Evolutionary conservation across 1,140 invertebrate genomes (phyloP).

Genomic region (silkworm (Bombyx mori)): ASM3026992v2 NC_085119.1:9603001-9603500

Average conservation of each 20-base stretch:
- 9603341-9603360: no score
- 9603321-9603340: no score
- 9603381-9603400: no score
- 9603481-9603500: background rate
- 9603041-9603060: constrained; percentile 57
- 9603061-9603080: constrained; percentile 57
- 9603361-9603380: no score
- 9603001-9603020: constrained; percentile 67
- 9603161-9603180: constrained; percentile 40
- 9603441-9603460: no score
- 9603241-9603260: no score
- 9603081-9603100: constrained; percentile 63
- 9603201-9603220: background rate
- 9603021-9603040: constrained; percentile 61
- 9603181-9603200: constrained; percentile 5
- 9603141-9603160: constrained; percentile 19
- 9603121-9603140: constrained; percentile 26
- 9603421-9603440: no score
- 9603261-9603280: no score
- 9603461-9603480: no score
- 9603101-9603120: constrained; percentile 46
- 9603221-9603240: background rate
- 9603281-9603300: no score
- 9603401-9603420: no score
- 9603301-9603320: no score